phyloP scores from a whole-genome alignment of 2,797 vertebrate genomes.

The Sebastes reedi region DNA sequence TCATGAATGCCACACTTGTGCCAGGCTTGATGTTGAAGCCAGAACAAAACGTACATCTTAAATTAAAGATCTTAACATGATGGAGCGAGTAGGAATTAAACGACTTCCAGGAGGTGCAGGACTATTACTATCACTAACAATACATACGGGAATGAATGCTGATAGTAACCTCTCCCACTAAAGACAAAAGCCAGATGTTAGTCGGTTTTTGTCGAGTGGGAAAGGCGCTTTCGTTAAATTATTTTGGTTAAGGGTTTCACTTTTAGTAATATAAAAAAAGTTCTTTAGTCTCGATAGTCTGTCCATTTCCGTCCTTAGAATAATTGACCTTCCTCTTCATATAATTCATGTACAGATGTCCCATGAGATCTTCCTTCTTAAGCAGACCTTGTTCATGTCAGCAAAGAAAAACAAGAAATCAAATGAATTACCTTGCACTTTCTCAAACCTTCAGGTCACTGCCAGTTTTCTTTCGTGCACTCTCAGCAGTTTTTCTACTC shows the following conservation, averaged over 20 bases:
- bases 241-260: background rate
- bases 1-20: slow-evolving; percentile 45
- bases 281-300: background rate
- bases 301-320: background rate
- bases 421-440: background rate
- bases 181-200: background rate
- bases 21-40: slow-evolving; percentile 20
- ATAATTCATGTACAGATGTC: background rate
- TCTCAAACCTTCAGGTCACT: background rate
- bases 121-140: background rate
- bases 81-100: background rate
- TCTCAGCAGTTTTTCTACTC: slow-evolving; percentile 46
- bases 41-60: background rate
- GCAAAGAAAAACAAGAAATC: background rate
- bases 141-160: background rate
- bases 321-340: background rate
- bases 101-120: background rate
- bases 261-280: too few species aligned
- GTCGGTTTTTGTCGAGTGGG: background rate
- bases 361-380: background rate
- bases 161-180: background rate
- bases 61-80: slow-evolving; percentile 24
- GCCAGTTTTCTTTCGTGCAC: slow-evolving; percentile 14
- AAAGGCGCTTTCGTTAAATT: accelerated
- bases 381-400: slow-evolving; percentile 1